phyloP scores from a whole-genome alignment of 30 jellyfish, hydroid and myxozoan genomes.

The Rhopilema esculentum region DNA sequence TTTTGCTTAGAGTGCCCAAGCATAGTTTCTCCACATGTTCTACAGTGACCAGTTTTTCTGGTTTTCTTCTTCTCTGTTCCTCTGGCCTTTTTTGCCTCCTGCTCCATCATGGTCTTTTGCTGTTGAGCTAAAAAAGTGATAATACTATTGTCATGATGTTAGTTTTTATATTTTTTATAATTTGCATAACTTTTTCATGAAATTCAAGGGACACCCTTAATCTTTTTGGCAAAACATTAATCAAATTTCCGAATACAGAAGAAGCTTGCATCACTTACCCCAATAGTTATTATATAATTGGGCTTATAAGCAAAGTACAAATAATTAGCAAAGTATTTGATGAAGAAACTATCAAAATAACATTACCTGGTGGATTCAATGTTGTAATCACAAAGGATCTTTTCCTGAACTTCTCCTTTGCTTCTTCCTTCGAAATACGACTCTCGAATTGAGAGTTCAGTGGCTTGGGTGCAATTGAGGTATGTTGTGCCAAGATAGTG shows the following conservation, averaged over 20 bases:
- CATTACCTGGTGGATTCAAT: slow-evolving; percentile 13
- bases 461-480: no score
- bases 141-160: background rate
- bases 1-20: slow-evolving; percentile 7
- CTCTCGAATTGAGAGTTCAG: no score
- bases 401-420: no score
- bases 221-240: background rate
- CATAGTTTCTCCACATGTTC: slow-evolving; percentile 10
- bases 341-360: background rate
- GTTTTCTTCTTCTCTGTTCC: background rate
- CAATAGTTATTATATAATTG: background rate
- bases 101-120: slow-evolving; percentile 1
- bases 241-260: background rate
- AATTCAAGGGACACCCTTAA: background rate
- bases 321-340: background rate
- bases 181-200: background rate
- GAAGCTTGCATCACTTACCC: background rate
- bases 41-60: slow-evolving; percentile 3
- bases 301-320: background rate
- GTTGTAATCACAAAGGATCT: background rate
- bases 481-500: no score
- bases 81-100: slow-evolving; percentile 5
- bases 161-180: background rate
- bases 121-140: slow-evolving; percentile 8
- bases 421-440: no score